Percentiles rank a stretch among this genome's conserved stretches.
Conservation (phyloP, 2,113 vertebrate genomes). For the Hippocampus guttulatus region DNA sequence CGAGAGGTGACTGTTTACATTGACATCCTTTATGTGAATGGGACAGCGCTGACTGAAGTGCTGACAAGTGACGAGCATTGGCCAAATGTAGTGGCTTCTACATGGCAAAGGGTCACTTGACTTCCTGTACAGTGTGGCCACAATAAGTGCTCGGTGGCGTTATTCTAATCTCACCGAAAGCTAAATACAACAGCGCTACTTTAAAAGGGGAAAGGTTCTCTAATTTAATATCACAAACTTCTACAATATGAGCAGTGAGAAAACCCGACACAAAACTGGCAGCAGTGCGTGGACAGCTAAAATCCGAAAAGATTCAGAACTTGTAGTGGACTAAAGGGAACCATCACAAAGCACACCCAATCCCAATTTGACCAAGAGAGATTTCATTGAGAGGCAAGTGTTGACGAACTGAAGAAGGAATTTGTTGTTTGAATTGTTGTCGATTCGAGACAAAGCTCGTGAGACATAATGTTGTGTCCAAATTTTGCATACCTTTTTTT, state of each 20-base stretch:
- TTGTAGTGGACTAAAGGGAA: no score
- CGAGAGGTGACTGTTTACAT: conserved; percentile 48
- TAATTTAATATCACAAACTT: not conserved
- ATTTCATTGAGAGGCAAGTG: no score
- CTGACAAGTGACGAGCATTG: conserved; percentile 40
- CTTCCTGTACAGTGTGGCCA: conserved; percentile 1
- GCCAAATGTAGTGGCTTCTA: conserved; percentile 17
- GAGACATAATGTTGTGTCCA: no score
- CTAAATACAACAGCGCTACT: not conserved
- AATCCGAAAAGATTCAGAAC: not conserved
- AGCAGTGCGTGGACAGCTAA: not conserved
- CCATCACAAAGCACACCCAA: no score
- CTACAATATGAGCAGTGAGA: not conserved
- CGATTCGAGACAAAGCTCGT: no score
- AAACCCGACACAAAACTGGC: not conserved
- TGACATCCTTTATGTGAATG: conserved; percentile 54
- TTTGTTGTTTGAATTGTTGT: no score
- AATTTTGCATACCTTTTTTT: no score
- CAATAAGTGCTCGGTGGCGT: not conserved
- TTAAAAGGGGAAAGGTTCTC: not conserved
- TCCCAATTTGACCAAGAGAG: no score
- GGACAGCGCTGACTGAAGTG: conserved; percentile 41
- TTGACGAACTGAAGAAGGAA: no score
- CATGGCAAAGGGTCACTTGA: conserved; percentile 12
- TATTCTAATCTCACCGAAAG: not conserved